Conservation (phyloP, 2,113 vertebrate species). For the Oreotrochilus melanogaster region DNA sequence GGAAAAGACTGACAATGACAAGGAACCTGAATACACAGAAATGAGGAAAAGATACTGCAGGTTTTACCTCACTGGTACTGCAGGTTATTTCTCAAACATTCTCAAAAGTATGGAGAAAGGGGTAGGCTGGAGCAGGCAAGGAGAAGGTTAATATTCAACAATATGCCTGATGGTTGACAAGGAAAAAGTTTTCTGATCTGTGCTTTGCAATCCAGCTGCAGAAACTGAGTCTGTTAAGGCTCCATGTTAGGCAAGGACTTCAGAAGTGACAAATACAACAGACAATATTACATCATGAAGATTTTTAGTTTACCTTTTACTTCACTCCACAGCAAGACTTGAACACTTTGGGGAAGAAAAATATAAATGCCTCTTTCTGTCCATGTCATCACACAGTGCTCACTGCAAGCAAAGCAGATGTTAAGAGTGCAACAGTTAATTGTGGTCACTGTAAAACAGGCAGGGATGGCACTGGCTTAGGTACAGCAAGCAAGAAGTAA, state of each 20-base stretch:
- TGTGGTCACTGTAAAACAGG: not conserved
- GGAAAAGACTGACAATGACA: not conserved
- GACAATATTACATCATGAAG: not conserved
- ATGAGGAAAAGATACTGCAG: not conserved
- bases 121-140: not conserved
- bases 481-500: rapidly evolving
- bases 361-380: constrained; percentile 93
- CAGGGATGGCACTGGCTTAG: not conserved
- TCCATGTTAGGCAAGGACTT: not conserved
- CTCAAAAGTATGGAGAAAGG: not conserved
- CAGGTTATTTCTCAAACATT: not conserved
- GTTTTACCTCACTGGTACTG: not conserved
- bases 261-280: not conserved
- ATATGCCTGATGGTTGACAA: not conserved
- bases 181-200: not conserved
- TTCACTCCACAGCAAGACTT: constrained; percentile 96
- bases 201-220: not conserved
- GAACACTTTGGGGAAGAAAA: constrained; percentile 91
- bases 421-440: not conserved
- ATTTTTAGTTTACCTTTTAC: constrained; percentile 83
- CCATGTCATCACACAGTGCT: constrained; percentile 93
- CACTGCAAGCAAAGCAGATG: constrained; percentile 75
- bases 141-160: not conserved
- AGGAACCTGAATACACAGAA: not conserved
- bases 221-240: not conserved